A percentile compares a stretch with the other conserved stretches of the same genome.
phyloP scores from a whole-genome alignment of 2,888 invertebrate species.

The Heliconius cydno region DNA sequence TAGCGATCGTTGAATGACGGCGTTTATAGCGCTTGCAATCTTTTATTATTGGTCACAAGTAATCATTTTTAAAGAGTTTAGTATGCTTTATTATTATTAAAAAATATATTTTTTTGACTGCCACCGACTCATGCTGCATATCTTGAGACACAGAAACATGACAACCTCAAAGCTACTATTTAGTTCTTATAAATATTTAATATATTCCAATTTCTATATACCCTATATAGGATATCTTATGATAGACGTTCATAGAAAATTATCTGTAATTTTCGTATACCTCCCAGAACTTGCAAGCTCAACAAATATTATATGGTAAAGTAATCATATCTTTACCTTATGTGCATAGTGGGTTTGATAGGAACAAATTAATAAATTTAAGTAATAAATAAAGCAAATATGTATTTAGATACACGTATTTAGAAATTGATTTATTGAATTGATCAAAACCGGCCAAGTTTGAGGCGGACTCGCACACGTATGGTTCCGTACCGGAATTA shows the following conservation, averaged over 20 bases:
- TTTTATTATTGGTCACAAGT: constrained; percentile 12
- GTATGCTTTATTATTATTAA: background rate
- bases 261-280: constrained; percentile 16
- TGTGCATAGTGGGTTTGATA: constrained; percentile 43
- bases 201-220: background rate
- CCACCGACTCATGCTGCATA: too few relatives aligned
- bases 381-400: constrained; percentile 26
- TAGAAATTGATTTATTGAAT: background rate
- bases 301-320: constrained; percentile 38
- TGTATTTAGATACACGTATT: constrained; percentile 12
- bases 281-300: constrained; percentile 19
- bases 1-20: constrained; percentile 20
- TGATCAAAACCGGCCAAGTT: too few relatives aligned
- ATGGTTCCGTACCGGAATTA: too few relatives aligned
- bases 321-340: constrained; percentile 36
- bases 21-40: constrained; percentile 20
- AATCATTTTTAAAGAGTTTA: background rate
- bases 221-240: background rate
- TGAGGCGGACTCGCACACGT: too few relatives aligned
- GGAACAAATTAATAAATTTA: constrained; percentile 35
- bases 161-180: background rate
- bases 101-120: background rate
- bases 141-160: too few relatives aligned
- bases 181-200: background rate
- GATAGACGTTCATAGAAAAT: background rate